These are phyloP conservation scores for Phlogophora meticulosa DNA, from an alignment of 2,888 invertebrate species.

Conservation along the genomic window DNA sequence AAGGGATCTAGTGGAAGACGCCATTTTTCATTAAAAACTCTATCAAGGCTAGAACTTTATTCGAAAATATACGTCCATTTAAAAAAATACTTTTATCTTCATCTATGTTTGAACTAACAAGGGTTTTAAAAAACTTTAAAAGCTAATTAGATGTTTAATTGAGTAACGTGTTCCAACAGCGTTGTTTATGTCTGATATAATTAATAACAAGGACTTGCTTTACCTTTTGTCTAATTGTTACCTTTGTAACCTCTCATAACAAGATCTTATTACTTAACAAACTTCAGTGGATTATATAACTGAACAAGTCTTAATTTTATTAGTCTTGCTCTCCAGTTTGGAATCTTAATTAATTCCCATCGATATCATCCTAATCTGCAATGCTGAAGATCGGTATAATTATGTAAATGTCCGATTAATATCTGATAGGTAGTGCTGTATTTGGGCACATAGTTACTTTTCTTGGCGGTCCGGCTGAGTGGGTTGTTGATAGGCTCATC, in stretches of 20 bases:
- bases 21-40: constrained; percentile 78
- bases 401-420: constrained; percentile 61
- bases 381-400: constrained; percentile 48
- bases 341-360: constrained; percentile 50
- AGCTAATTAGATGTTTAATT: constrained; percentile 8
- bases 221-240: not conserved
- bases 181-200: not conserved
- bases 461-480: constrained; percentile 63
- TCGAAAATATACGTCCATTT: constrained; percentile 58
- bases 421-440: constrained; percentile 41
- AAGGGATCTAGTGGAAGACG: constrained; percentile 72
- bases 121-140: not conserved
- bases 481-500: constrained; percentile 76
- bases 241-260: constrained; percentile 3
- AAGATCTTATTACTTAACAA: constrained; percentile 23
- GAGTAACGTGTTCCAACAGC: not conserved
- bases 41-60: constrained; percentile 67
- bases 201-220: not conserved
- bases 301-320: constrained; percentile 54
- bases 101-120: constrained; percentile 31
- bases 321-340: constrained; percentile 47
- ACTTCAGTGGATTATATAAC: constrained; percentile 40
- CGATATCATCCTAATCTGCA: constrained; percentile 35
- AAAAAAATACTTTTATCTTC: not conserved
- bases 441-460: constrained; percentile 55